phyloP scores from a whole-genome alignment of 2,113 vertebrate species.

The Isurus oxyrinchus region DNA sequence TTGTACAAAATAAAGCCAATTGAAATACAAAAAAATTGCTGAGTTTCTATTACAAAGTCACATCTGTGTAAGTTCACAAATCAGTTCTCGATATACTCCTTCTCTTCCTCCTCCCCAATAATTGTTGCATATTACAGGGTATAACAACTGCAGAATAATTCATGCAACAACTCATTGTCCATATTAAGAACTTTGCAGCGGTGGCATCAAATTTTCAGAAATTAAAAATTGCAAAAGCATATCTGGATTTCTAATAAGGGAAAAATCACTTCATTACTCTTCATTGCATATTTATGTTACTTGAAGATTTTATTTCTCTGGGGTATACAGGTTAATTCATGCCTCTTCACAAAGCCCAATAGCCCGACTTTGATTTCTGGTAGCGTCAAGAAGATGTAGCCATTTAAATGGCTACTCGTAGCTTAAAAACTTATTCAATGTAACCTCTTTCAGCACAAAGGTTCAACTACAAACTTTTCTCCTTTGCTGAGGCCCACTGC shows the following conservation, averaged over 20 bases:
- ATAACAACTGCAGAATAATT: background rate
- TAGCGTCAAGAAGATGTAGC: background rate
- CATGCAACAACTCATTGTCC: background rate
- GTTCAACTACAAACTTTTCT: background rate
- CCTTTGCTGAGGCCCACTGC: background rate
- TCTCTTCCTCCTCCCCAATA: background rate
- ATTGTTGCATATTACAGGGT: background rate
- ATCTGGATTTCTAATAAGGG: background rate
- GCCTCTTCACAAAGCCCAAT: background rate
- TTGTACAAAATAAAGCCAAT: background rate
- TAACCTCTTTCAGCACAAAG: background rate
- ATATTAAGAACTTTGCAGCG: background rate
- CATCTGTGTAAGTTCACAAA: background rate
- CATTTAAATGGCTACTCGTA: background rate
- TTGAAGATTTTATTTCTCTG: background rate
- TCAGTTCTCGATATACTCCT: background rate
- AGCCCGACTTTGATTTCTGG: background rate
- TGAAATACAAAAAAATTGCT: background rate
- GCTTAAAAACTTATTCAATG: background rate
- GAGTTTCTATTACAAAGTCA: background rate
- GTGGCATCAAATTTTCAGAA: background rate
- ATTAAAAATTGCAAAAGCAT: background rate
- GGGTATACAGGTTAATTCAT: background rate
- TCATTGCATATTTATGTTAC: background rate
- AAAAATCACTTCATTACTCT: background rate